Evolutionary conservation across 2,888 invertebrate genomes (phyloP), one percentile per base, ranked within the genome.

Genomic region (Deroplatys truncata): DNA sequence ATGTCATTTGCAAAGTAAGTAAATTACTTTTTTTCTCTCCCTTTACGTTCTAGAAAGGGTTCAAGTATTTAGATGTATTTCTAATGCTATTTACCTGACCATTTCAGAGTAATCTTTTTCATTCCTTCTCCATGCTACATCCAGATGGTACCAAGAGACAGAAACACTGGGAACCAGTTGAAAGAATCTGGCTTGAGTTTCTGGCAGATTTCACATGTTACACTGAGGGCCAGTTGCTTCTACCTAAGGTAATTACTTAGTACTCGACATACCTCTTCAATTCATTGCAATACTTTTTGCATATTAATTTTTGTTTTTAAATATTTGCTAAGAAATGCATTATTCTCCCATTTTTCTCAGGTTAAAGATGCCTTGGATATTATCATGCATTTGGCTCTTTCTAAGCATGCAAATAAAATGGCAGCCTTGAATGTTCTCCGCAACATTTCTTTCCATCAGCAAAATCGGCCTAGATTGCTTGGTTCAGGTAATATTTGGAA

Each of bases 1-100:
- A 95, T 25, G 93, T 95, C 86, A 93, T 96, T 84, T 92, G 95
- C 0, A 96, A 96, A 94, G 96, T 96, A 93, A 91, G 91, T 88
- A 25, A 82, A 28, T 16, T 31, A 10, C 43, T 43, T 43, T 43
- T 43, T 31, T 31, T 31, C 5, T 31, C 5, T 31, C 56, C 43
- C 43, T 43, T 10, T 43, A 1, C 13, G 13, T 49, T 15, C 25
- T 83, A 20, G 0, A 82, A 72, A 9, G 0, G 8, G 56, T 20
- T 16, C 43, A 13, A 84, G 15, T 72, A 88, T 20, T 72, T 1
- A 25, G 5, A 72, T 4, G 20, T 1, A 72, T 82, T 13, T 7
- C 56, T 86, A 28, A 85, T 29, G 84, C 28, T 88, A n/a, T 86
- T 31, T 49, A 28, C 84, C 86, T 89, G 89, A 84, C 86, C 84